Percentiles rank a stretch among this genome's conserved stretches.
These are phyloP conservation scores for Sesamia inferens DNA, from an alignment of 2,888 invertebrate species.

Conservation along the genomic window DNA sequence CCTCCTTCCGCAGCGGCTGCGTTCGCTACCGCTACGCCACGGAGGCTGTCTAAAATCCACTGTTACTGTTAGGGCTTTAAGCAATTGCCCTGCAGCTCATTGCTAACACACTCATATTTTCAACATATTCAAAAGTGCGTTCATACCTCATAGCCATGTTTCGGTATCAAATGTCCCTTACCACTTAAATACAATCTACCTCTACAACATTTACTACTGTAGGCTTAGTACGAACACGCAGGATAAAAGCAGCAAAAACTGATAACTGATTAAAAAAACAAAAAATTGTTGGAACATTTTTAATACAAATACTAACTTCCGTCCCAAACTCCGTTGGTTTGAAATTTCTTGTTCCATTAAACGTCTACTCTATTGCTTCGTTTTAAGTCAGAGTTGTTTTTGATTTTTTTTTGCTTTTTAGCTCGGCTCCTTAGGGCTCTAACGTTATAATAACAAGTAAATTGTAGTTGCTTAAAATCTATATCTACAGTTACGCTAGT, in stretches of 20 bases:
- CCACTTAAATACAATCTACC: conserved; percentile 15
- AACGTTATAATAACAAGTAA: neutral
- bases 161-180: conserved; percentile 16
- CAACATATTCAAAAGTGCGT: conserved; percentile 6
- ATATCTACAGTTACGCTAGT: neutral
- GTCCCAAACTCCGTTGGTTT: too few species aligned
- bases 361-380: neutral
- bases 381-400: neutral
- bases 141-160: conserved; percentile 27
- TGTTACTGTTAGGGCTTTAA: too few species aligned
- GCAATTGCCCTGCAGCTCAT: too few species aligned
- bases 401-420: neutral
- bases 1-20: too few species aligned
- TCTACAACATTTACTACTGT: conserved; percentile 23
- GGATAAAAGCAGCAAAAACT: neutral
- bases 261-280: neutral
- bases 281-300: neutral
- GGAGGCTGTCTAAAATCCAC: too few species aligned
- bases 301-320: neutral
- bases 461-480: neutral
- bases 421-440: too few species aligned
- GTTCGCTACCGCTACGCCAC: too few species aligned
- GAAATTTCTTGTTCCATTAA: too few species aligned
- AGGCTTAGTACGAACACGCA: neutral
- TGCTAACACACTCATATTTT: conserved; percentile 16